Evolutionary conservation across 2,113 vertebrate species (phyloP).

Genomic region (Lates calcarifer): DNA sequence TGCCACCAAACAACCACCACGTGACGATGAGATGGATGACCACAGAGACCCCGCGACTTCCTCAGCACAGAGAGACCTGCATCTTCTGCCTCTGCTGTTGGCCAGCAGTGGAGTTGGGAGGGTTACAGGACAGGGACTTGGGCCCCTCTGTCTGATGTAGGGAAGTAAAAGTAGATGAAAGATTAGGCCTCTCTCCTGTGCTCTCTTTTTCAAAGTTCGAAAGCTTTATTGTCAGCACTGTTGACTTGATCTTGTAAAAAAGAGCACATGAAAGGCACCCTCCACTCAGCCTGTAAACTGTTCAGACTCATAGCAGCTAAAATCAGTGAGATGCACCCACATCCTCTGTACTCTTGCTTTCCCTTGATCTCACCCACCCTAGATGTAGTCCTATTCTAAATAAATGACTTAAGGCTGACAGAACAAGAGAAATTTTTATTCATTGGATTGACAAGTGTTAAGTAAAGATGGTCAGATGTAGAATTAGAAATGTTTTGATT

Average conservation of each 20-base stretch:
- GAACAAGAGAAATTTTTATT: conserved; percentile 24
- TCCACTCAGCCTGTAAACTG: conserved; percentile 18
- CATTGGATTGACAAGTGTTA: conserved; percentile 39
- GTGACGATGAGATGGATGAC: conserved; percentile 46
- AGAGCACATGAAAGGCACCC: conserved; percentile 56
- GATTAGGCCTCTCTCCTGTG: conserved; percentile 55
- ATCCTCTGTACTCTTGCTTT: conserved; percentile 36
- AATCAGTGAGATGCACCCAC: conserved; percentile 21
- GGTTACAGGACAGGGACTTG: conserved; percentile 31
- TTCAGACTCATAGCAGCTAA: conserved; percentile 34
- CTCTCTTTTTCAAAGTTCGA: conserved; percentile 34
- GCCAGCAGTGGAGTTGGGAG: conserved; percentile 41
- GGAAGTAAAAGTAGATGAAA: conserved; percentile 36
- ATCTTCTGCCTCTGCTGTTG: conserved; percentile 47
- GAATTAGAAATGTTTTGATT: conserved; percentile 53
- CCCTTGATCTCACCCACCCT: conserved; percentile 5
- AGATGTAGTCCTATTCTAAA: conserved; percentile 32
- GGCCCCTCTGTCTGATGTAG: conserved; percentile 26
- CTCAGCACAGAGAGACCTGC: conserved; percentile 35
- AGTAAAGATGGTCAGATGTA: conserved; percentile 27
- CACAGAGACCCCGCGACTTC: conserved; percentile 1
- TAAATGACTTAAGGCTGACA: conserved; percentile 20
- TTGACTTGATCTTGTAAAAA: conserved; percentile 22
- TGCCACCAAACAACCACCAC: conserved; percentile 30
- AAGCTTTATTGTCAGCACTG: not conserved